phyloP scores from a whole-genome alignment of 2,797 vertebrate genomes.

The Siniperca undulata region DNA sequence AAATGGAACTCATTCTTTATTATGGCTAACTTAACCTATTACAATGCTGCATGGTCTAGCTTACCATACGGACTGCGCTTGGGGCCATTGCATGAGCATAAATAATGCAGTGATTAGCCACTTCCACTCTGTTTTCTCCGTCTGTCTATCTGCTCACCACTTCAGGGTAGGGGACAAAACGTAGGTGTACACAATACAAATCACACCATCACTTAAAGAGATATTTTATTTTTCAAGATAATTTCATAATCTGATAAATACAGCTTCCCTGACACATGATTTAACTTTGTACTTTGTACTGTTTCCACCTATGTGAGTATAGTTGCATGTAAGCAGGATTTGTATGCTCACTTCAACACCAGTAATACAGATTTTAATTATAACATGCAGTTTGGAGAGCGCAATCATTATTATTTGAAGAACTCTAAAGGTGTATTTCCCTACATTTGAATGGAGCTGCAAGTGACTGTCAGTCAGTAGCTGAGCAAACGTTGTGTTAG shows the following conservation, averaged over 20 bases:
- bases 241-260: background rate
- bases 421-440: background rate
- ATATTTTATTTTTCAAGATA: background rate
- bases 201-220: slow-evolving; percentile 3
- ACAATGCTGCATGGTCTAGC: slow-evolving; percentile 5
- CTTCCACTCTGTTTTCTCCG: slow-evolving; percentile 41
- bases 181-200: background rate
- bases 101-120: slow-evolving; percentile 75
- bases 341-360: background rate
- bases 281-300: too few relatives aligned
- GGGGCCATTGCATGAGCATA: slow-evolving; percentile 65
- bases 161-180: slow-evolving; percentile 40
- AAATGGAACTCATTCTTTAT: slow-evolving; percentile 17
- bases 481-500: background rate
- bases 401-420: background rate
- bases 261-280: background rate
- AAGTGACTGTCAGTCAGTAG: background rate
- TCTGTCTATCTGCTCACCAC: slow-evolving; percentile 58
- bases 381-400: background rate
- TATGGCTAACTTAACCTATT: slow-evolving; percentile 27
- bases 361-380: background rate
- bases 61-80: slow-evolving; percentile 60
- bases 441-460: background rate
- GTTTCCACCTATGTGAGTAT: background rate
- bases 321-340: background rate